phyloP scores from a whole-genome alignment of 2,797 vertebrate species.

The Tolypeutes matacus region DNA sequence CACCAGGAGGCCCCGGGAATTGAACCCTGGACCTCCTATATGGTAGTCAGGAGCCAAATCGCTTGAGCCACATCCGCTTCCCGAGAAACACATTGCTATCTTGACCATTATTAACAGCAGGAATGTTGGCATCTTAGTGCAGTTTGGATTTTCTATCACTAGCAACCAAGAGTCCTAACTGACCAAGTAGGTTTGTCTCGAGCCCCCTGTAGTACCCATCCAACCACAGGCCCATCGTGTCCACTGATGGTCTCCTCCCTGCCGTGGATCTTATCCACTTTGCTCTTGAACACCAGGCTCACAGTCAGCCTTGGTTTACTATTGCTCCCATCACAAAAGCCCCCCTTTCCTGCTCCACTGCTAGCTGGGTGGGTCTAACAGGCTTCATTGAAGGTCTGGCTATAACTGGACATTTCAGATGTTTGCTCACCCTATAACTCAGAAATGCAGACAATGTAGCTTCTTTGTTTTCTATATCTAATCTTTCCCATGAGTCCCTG shows the following conservation, averaged over 20 bases:
- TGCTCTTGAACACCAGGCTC: neutral
- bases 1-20: too few relatives aligned
- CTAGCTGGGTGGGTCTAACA: neutral
- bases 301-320: neutral
- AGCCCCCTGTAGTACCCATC: neutral
- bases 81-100: neutral
- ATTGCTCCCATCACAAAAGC: neutral
- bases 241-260: neutral
- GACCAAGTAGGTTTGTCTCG: neutral
- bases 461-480: slow-evolving; percentile 8
- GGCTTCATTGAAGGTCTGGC: neutral
- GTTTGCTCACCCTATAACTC: neutral
- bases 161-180: neutral
- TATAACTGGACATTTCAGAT: neutral
- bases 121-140: neutral
- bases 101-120: neutral
- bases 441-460: neutral
- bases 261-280: neutral
- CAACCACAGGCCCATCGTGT: neutral
- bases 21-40: too few relatives aligned
- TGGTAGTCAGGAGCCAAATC: too few relatives aligned
- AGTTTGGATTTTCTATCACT: neutral
- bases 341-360: neutral
- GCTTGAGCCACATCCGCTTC: neutral
- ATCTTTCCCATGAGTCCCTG: neutral